These are phyloP conservation scores for Cremastinae sp. DNA, from an alignment of 2,888 invertebrate genomes.

Conservation along the genomic window DNA sequence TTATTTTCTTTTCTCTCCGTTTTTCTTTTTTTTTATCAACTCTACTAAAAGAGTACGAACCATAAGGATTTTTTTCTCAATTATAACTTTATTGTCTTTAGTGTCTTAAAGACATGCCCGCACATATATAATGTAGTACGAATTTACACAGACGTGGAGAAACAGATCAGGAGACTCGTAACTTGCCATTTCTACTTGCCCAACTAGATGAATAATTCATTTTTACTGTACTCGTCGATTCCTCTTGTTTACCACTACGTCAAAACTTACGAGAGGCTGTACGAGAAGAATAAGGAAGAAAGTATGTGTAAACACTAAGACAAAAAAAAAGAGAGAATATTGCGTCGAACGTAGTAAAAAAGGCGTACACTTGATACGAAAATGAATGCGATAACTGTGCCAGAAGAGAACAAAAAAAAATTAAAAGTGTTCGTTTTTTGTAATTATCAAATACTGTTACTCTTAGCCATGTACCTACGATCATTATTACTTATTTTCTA, in stretches of 20 bases:
- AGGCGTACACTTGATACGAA: conserved; percentile 31
- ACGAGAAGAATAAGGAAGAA: conserved; percentile 13
- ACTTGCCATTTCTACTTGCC: conserved; percentile 75
- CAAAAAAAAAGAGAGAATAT: conserved; percentile 42
- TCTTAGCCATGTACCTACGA: conserved; percentile 70
- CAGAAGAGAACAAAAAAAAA: conserved; percentile 55
- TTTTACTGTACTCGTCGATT: conserved; percentile 56
- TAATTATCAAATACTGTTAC: conserved; percentile 72
- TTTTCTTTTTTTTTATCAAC: conserved; percentile 31
- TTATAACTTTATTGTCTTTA: conserved; percentile 70
- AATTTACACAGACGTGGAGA: conserved; percentile 22
- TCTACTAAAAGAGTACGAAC: conserved; percentile 73
- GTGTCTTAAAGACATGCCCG: conserved; percentile 66
- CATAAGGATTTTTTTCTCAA: conserved; percentile 77
- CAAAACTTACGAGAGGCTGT: conserved; percentile 44
- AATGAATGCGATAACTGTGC: conserved; percentile 64
- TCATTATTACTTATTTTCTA: conserved; percentile 67
- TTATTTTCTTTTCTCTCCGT: conserved; percentile 30
- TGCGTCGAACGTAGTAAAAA: conserved; percentile 38
- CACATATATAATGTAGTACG: background rate
- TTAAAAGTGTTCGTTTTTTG: conserved; percentile 69
- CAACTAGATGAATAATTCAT: conserved; percentile 54
- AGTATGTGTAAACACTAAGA: conserved; percentile 43
- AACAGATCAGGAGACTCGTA: conserved; percentile 66
- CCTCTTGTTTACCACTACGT: conserved; percentile 49